Conservation (phyloP, 2,888 invertebrate species). For the Melanotus villosus region DNA sequence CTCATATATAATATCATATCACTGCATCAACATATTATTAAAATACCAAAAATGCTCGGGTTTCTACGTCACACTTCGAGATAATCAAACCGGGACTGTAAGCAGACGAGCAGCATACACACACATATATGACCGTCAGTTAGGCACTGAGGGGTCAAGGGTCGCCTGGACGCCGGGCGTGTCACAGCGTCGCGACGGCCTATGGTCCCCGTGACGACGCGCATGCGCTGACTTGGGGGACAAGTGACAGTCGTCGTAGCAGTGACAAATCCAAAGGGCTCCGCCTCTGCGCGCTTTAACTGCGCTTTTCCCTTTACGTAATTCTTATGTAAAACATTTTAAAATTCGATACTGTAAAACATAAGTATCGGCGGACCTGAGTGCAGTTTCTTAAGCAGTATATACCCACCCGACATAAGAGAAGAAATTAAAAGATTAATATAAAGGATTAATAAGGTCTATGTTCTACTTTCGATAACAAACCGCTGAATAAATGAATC, state of each 20-base stretch:
- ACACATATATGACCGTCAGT: conserved; percentile 59
- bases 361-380: no score
- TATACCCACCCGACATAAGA: no score
- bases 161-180: conserved; percentile 68
- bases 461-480: conserved; percentile 4
- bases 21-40: not conserved
- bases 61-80: conserved; percentile 35
- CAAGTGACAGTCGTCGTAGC: conserved; percentile 67
- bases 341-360: no score
- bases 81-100: conserved; percentile 29
- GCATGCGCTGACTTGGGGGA: conserved; percentile 65
- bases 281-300: conserved; percentile 61
- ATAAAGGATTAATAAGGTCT: not conserved
- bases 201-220: conserved; percentile 65
- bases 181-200: conserved; percentile 68
- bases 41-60: conserved; percentile 20
- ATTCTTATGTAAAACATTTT: not conserved
- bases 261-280: conserved; percentile 66
- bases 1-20: conserved; percentile 15
- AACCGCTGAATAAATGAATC: conserved; percentile 36
- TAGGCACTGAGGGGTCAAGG: conserved; percentile 68
- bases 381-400: no score
- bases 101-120: conserved; percentile 49
- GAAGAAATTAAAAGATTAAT: not conserved
- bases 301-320: conserved; percentile 50